Conservation (phyloP, 2,113 vertebrate genomes). For the Pseudolaguvia tuberculata region DNA sequence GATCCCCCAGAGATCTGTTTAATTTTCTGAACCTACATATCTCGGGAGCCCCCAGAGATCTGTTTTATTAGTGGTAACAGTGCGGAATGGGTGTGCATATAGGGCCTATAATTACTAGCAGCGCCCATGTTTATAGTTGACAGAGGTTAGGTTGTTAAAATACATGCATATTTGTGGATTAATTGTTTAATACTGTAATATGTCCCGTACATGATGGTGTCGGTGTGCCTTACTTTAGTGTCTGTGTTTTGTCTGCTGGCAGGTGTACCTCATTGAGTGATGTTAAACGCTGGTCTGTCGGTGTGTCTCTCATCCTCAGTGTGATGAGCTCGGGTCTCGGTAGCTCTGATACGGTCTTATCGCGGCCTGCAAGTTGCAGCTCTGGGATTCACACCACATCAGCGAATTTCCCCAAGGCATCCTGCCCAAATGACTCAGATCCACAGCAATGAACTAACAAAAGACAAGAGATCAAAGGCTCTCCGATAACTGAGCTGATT, state of each 20-base stretch:
- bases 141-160: no score
- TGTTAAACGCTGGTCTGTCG: slow-evolving; percentile 7
- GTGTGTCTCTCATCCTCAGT: slow-evolving; percentile 38
- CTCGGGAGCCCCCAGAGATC: no score
- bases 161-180: neutral
- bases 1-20: no score
- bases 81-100: no score
- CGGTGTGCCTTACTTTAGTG: neutral
- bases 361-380: slow-evolving; percentile 50
- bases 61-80: no score
- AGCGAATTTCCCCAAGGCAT: slow-evolving; percentile 47
- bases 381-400: slow-evolving; percentile 53
- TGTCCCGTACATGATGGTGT: neutral
- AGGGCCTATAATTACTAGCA: no score
- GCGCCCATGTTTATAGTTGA: neutral
- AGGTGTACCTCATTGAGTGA: slow-evolving; percentile 8
- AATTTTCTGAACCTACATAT: no score
- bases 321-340: slow-evolving; percentile 53
- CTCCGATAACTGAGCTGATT: slow-evolving; percentile 42
- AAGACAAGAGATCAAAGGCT: slow-evolving; percentile 48
- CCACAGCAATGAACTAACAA: slow-evolving; percentile 48
- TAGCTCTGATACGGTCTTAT: slow-evolving; percentile 55
- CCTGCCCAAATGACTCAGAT: slow-evolving; percentile 45
- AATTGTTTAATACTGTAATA: neutral
- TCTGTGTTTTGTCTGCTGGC: neutral